These are phyloP conservation scores for Willisornis vidua DNA, from an alignment of 2,113 vertebrate species.

Conservation along the genomic window DNA sequence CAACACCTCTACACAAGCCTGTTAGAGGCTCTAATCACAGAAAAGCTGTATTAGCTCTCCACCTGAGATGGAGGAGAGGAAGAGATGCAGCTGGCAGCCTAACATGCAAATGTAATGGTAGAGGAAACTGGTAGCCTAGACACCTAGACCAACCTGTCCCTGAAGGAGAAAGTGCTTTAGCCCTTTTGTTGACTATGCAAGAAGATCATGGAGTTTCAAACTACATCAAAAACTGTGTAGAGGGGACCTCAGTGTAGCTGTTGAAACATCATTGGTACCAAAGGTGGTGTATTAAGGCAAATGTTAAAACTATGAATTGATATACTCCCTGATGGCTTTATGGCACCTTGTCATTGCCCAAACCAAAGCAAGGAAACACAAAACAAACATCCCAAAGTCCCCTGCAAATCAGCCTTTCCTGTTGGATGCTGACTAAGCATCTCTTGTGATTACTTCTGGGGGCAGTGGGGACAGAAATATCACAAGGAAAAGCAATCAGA, in stretches of 20 bases:
- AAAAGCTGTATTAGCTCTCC: not conserved
- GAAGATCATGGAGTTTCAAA: not conserved
- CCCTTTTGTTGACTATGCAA: not conserved
- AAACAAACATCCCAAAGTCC: not conserved
- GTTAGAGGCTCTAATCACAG: not conserved
- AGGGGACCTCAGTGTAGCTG: not conserved
- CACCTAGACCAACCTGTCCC: not conserved
- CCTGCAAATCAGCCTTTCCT: not conserved
- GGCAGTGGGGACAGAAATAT: not conserved
- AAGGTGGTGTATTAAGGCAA: not conserved
- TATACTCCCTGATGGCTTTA: not conserved
- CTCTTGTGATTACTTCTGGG: not conserved
- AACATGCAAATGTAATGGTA: not conserved
- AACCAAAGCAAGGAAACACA: not conserved
- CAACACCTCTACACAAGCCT: not conserved
- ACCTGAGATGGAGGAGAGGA: not conserved
- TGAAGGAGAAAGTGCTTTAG: not conserved
- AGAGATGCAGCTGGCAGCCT: not conserved
- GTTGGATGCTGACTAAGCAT: not conserved
- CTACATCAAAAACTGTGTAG: not conserved
- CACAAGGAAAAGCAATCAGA: not conserved
- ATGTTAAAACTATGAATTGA: not conserved
- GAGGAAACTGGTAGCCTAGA: not conserved
- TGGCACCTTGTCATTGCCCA: not conserved
- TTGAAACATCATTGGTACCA: not conserved